Evolutionary conservation across 2,797 vertebrate genomes (phyloP), one percentile per base, ranked within the genome.

Genomic region (Oreortyx pictus): DNA sequence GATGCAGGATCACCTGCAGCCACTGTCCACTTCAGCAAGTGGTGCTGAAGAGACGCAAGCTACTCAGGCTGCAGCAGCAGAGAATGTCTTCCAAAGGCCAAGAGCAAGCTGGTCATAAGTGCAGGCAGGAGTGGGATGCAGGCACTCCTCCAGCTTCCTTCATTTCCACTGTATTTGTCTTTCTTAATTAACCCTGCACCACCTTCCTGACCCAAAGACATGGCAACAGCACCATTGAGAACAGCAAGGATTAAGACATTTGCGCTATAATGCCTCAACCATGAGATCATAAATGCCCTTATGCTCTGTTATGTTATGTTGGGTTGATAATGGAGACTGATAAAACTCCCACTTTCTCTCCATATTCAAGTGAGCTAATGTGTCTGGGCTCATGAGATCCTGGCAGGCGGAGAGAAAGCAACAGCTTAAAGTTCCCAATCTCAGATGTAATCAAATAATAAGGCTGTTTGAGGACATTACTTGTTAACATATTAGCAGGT

Each of bases 401-500:
- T 41, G 18, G 89, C 93, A 94, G 90, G 72, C 44, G 0, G 81
- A 81, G 90, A 81, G 88, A 94, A 93, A 93, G 90, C 52, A 65
- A 10, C 66, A 44, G 76, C 82, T 54, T 72, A 31, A 84, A 91
- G 89, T 92, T 89, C 92, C 91, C 90, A 86, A 37, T 84, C 90
- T 94, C 64, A 44, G 92, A 90, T 93, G 92, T 95, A 94, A 95
- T 97, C 92, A 93, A 90, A 94, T 94, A 96, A 94, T 72, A 85
- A 82, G 87, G 92, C 93, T 89, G 93, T 97, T 94, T 93, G 93
- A 96, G 95, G 92, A 95, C 95, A 95, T 94, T 92, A 88, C 87
- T 95, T 96, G 94, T 94, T 96, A 96, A 96, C 96, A 92, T 96
- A 96, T 96, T 96, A 96, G 93, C 92, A 96, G 94, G 93, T 96